Percentiles rank a stretch among this genome's conserved stretches.
Conservation (phyloP, 1,140 invertebrate species). For the Drosophila micromelanica region DNA sequence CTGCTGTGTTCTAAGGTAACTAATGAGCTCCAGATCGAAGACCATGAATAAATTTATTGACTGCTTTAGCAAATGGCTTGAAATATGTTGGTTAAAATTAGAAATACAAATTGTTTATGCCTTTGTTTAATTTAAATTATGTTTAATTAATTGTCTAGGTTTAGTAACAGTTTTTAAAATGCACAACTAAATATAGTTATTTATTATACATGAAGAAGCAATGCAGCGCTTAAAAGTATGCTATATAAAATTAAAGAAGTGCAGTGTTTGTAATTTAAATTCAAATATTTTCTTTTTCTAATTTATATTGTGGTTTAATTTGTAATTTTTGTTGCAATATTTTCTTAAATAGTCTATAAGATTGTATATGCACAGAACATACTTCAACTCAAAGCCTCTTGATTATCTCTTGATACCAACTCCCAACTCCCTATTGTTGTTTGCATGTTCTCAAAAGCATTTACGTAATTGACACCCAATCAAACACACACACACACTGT, state of each 20-base stretch:
- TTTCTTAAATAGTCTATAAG: no score
- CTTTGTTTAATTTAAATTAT: no score
- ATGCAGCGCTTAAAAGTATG: no score
- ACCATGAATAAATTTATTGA: neutral
- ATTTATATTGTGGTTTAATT: no score
- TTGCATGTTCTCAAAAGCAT: slow-evolving; percentile 39
- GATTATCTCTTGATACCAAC: slow-evolving; percentile 9
- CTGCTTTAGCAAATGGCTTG: slow-evolving; percentile 1
- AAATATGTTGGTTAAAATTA: neutral
- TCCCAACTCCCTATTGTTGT: slow-evolving; percentile 31
- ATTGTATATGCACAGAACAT: neutral
- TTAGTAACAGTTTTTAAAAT: no score
- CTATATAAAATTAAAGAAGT: no score
- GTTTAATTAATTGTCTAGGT: no score
- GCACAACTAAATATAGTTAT: no score
- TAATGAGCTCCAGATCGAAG: slow-evolving; percentile 13
- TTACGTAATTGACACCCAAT: slow-evolving; percentile 58
- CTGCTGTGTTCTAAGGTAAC: neutral
- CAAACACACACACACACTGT: neutral
- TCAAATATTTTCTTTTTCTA: no score
- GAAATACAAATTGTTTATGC: neutral
- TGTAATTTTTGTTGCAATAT: no score
- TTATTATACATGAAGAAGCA: no score
- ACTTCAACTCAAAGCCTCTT: neutral
- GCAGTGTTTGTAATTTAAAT: no score